Evolutionary conservation across 2,797 vertebrate genomes (phyloP), one percentile per base, ranked within the genome.

Genomic region (Danio tinwini): DNA sequence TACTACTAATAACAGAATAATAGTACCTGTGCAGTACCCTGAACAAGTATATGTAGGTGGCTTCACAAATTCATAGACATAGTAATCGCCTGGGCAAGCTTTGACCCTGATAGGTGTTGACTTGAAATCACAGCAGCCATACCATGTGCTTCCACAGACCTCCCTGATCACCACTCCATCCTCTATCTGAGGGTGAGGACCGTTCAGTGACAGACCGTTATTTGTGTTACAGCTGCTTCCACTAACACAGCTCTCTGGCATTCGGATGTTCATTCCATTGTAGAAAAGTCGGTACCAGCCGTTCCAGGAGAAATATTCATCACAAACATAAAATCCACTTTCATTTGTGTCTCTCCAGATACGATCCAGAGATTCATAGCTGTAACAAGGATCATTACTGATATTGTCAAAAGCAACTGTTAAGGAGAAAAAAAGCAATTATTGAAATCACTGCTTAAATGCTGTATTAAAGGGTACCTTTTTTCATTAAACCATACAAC

Each of bases 281-380:
- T 81, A n/a, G 64, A 76, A 45, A 29, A 81, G 21, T 3, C 64
- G 10, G 56, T 76, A 81, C 73, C 80, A 81, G 64, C 80, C 56
- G 0, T 19, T 67, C 80, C 80, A 76, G 7, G 52, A 56, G 61
- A 16, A 65, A 0, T 0, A 6, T 7, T 19, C 14, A 8, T 65
- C 59, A 75, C 53, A 68, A 45, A 68, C 16, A 1, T 17, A 44
- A 12, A 52, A 21, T 37, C 45, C 50, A 19, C 1, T 56, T 68
- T 81, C 59, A 62, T 81, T 40, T 13, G 72, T 55, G 13, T 56
- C 80, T 69, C 80, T 76, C 73, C 73, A 71, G 40, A 55, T 53
- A 58, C 58, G 62, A 68, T 81, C 71, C 42, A 81, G 71, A 47
- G 73, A 49, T 42, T 65, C 5, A 67, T 75, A 81, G 55, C 39